phyloP scores from a whole-genome alignment of 2,888 invertebrate species.

The Trissolcus brochymenae region DNA sequence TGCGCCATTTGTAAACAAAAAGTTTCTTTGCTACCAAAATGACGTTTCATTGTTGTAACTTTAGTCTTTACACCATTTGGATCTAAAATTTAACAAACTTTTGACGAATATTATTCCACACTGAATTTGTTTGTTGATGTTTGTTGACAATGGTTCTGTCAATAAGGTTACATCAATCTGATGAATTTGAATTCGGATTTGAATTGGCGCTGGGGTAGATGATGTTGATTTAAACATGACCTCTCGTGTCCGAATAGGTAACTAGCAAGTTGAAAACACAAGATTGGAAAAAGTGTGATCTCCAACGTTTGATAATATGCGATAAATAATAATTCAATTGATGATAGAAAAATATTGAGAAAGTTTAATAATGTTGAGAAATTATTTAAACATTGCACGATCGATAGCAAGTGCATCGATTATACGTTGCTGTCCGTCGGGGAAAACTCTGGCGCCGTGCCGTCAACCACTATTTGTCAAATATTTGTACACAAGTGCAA shows the following conservation, averaged over 20 bases:
- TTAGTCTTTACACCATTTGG: neutral
- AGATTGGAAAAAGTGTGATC: too few species aligned
- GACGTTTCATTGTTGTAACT: neutral
- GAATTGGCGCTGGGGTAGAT: too few species aligned
- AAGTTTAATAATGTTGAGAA: constrained; percentile 27
- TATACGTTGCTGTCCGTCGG: neutral
- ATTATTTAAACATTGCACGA: constrained; percentile 7
- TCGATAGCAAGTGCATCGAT: neutral
- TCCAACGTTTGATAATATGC: too few species aligned
- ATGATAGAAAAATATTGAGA: neutral
- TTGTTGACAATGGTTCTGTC: too few species aligned
- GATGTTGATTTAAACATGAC: too few species aligned
- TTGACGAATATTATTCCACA: too few species aligned
- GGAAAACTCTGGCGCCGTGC: constrained; percentile 1
- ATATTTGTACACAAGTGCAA: constrained; percentile 40
- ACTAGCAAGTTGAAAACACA: too few species aligned
- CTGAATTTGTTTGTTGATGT: too few species aligned
- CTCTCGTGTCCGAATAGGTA: too few species aligned
- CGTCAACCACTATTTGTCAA: neutral
- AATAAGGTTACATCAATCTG: too few species aligned
- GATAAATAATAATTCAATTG: neutral
- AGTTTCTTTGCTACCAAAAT: neutral
- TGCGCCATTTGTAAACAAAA: constrained; percentile 74
- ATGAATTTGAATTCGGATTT: too few species aligned
- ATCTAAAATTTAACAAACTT: too few species aligned